Evolutionary conservation across 1,140 invertebrate species (phyloP), one percentile per base, ranked within the genome.

Genomic region (Propsilocerus akamusi): DNA sequence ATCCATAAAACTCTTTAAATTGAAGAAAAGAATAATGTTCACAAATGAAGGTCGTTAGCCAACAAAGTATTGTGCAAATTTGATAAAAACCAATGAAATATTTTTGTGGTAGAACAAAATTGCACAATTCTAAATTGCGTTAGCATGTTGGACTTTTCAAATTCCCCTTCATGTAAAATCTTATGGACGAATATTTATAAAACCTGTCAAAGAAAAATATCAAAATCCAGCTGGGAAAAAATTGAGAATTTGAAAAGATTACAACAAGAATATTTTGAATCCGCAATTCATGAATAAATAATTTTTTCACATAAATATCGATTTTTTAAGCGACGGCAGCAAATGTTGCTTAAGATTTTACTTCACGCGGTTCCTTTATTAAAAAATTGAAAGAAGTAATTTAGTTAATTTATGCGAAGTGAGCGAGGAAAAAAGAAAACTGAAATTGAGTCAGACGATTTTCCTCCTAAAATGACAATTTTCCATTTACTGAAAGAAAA

Each of bases 301-400:
- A 41, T 41, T 41, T 41, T n/a, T 41, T 41, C 34, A 20, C 34
- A 20, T 41, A 41, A 41, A 41, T 41, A 41, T 41, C 34, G 34
- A 41, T 41, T 41, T 41, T 41, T 41, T 8, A 20, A 10, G 28
- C 34, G 34, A 20, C 22, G 34, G 14, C 34, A 41, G n/a, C n/a
- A 20, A 41, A 20, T 41, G n/a, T n/a, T n/a, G 34, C 34, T 41
- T 20, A 41, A 37, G 32, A 37, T 37, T 17, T 37, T 37, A 17
- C n/a, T n/a, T n/a, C 14, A 41, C 34, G 34, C 34, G 22, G 17
- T 41, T 41, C 28, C 22, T 41, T 41, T 41, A 41, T 41, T 41
- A 41, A 41, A 41, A 41, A 41, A 41, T 41, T 41, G 34, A n/a
- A n/a, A 41, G 17, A 8, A 14, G 22, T 41, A 41, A 41, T 41